Percentiles rank a stretch among this genome's conserved stretches.
These are phyloP conservation scores for Protobothrops mucrosquamatus DNA, from an alignment of 2,113 vertebrate species.

Conservation along the genomic window DNA sequence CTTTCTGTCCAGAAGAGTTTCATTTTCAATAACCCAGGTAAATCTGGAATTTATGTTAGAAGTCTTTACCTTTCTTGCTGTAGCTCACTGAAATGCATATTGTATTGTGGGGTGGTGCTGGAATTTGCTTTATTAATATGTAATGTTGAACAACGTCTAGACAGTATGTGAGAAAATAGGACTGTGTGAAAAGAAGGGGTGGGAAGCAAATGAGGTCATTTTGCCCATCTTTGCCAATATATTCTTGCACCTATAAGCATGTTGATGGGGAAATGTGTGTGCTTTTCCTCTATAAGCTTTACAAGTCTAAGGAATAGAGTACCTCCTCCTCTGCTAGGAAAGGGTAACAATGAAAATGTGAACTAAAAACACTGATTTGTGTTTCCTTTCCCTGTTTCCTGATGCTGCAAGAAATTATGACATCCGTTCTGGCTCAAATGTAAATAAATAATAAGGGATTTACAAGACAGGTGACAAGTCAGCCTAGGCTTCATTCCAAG, in stretches of 20 bases:
- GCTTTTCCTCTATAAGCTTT: background rate
- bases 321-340: background rate
- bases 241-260: background rate
- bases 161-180: background rate
- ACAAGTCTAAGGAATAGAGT: background rate
- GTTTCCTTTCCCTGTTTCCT: background rate
- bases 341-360: background rate
- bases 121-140: background rate
- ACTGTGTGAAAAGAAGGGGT: background rate
- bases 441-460: background rate
- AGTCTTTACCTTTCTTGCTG: background rate
- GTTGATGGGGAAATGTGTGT: background rate
- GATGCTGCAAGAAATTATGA: background rate
- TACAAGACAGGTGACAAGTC: background rate
- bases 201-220: background rate
- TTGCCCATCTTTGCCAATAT: background rate
- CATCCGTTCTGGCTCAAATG: background rate
- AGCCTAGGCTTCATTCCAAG: too few relatives aligned
- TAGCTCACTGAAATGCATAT: background rate
- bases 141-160: conserved; percentile 8
- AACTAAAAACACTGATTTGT: background rate
- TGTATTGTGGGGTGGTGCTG: background rate
- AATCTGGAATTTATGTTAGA: background rate
- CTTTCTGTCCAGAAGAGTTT: too few relatives aligned
- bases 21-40: background rate